Evolutionary conservation across 2,888 invertebrate genomes (phyloP).

Genomic region (Mantis religiosa): DNA sequence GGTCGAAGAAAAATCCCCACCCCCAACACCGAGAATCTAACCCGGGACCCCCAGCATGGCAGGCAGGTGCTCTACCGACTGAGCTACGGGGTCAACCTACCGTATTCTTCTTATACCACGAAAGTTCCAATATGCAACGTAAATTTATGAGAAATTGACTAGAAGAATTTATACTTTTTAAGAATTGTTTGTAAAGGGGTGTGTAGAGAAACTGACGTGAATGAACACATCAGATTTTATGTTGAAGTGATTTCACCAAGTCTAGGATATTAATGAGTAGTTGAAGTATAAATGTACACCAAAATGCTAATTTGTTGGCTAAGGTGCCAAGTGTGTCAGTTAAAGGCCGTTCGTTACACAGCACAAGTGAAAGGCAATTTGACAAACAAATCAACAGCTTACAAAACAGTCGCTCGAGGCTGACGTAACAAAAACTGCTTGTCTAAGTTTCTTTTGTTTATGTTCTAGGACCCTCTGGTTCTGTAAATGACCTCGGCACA

Average conservation of each 20-base stretch:
- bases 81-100: too few species aligned
- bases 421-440: background rate
- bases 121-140: too few species aligned
- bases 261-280: background rate
- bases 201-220: too few species aligned
- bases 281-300: background rate
- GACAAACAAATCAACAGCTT: background rate
- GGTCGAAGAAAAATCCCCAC: too few species aligned
- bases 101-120: too few species aligned
- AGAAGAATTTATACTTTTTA: too few species aligned
- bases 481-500: background rate
- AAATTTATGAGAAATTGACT: too few species aligned
- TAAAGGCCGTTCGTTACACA: background rate
- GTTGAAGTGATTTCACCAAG: background rate
- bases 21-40: too few species aligned
- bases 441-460: background rate
- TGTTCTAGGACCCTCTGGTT: background rate
- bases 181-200: too few species aligned
- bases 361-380: background rate
- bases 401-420: background rate
- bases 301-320: background rate
- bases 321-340: background rate
- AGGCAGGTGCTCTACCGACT: too few species aligned
- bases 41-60: too few species aligned
- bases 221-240: background rate